A percentile compares a stretch with the other conserved stretches of the same genome.
Evolutionary conservation across 2,113 vertebrate genomes (phyloP).

Genomic region (Halcyon senegalensis): DNA sequence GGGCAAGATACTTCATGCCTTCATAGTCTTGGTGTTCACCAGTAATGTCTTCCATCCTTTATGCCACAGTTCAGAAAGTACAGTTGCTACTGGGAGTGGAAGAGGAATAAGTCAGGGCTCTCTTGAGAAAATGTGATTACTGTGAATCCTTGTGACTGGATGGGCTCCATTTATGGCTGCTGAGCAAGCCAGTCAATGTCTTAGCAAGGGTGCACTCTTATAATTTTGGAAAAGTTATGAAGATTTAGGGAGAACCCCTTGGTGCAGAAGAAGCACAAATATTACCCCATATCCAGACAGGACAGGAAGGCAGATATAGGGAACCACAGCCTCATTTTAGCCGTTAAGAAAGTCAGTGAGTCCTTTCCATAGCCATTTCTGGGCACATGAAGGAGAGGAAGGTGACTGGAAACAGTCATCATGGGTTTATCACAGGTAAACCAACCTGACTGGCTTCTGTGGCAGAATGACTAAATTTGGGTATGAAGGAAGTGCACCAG

Average conservation of each 20-base stretch:
- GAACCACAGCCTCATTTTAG: background rate
- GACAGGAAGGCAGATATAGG: background rate
- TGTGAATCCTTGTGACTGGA: background rate
- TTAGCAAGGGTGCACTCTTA: background rate
- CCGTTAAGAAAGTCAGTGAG: background rate
- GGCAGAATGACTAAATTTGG: background rate
- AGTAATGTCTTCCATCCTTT: background rate
- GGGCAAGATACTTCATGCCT: background rate
- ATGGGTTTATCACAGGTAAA: background rate
- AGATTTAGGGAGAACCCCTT: background rate
- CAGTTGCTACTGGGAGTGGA: background rate
- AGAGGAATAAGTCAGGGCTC: background rate
- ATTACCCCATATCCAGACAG: background rate
- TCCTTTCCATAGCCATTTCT: background rate
- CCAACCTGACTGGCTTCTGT: background rate
- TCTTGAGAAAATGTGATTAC: background rate
- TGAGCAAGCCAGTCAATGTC: background rate
- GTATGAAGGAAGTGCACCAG: background rate
- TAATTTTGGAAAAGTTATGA: background rate
- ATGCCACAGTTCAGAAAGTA: background rate
- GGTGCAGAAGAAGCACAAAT: background rate
- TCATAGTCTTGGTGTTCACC: background rate
- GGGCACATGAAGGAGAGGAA: background rate
- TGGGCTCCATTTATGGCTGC: background rate
- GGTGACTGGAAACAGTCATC: background rate